Evolutionary conservation across 2,113 vertebrate species (phyloP).

Genomic region (Barbus barbus): DNA sequence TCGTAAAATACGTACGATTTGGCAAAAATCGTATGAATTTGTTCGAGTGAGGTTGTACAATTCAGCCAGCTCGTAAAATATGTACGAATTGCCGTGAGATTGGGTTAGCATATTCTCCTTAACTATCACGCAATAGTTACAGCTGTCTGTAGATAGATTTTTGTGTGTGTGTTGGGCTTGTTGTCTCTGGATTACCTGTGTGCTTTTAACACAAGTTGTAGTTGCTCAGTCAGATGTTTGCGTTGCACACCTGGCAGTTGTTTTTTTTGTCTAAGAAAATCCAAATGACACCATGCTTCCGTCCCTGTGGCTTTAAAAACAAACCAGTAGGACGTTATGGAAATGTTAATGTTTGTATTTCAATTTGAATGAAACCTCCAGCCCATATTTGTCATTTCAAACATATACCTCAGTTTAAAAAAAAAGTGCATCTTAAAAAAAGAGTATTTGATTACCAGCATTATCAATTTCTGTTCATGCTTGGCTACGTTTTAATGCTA

Average conservation of each 20-base stretch:
- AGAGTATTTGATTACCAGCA: background rate
- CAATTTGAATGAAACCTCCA: slow-evolving; percentile 31
- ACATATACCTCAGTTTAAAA: background rate
- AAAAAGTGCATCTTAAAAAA: background rate
- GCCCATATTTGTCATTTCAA: slow-evolving; percentile 19
- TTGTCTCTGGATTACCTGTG: slow-evolving; percentile 50
- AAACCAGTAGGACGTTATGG: slow-evolving; percentile 35
- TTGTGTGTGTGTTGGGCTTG: slow-evolving; percentile 32
- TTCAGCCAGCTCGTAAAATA: no score
- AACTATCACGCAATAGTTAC: slow-evolving; percentile 33
- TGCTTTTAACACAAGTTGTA: no score
- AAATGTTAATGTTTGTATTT: slow-evolving; percentile 36
- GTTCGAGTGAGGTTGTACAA: no score
- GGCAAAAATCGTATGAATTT: no score
- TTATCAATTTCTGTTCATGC: background rate
- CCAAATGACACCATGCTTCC: background rate
- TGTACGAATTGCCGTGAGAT: no score
- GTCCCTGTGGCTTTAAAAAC: slow-evolving; percentile 17
- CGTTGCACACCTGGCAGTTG: slow-evolving; percentile 59
- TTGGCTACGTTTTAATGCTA: slow-evolving; percentile 26
- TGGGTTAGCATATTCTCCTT: no score
- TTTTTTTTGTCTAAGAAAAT: background rate
- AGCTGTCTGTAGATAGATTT: slow-evolving; percentile 50
- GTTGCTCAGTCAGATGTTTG: slow-evolving; percentile 34
- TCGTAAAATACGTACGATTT: no score